phyloP scores from a whole-genome alignment of 2,797 vertebrate genomes.

The Sparus aurata region DNA sequence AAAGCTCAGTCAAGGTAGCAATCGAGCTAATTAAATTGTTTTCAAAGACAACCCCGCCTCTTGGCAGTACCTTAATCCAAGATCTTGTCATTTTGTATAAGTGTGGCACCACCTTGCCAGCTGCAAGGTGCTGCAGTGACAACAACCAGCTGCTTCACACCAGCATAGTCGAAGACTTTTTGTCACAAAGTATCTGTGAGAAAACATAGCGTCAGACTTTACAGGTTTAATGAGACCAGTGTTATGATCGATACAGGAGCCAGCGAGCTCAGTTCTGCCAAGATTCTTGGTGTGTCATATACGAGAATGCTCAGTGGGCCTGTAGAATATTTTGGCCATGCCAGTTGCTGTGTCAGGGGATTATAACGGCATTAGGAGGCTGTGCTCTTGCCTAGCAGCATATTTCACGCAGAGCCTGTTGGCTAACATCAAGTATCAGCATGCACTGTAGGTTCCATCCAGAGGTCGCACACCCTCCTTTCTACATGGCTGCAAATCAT shows the following conservation, averaged over 20 bases:
- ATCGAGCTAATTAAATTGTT: neutral
- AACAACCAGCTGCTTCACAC: slow-evolving; percentile 67
- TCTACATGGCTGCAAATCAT: slow-evolving; percentile 79
- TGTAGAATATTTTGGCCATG: slow-evolving; percentile 75
- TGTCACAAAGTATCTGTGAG: slow-evolving; percentile 81
- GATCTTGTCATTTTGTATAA: slow-evolving; percentile 7
- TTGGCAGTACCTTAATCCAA: neutral
- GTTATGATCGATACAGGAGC: slow-evolving; percentile 59
- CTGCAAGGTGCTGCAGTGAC: slow-evolving; percentile 69
- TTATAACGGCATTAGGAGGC: slow-evolving; percentile 81
- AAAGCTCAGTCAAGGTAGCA: neutral
- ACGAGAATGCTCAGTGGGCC: slow-evolving; percentile 57
- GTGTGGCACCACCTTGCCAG: slow-evolving; percentile 50
- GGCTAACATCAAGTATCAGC: slow-evolving; percentile 84
- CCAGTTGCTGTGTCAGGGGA: slow-evolving; percentile 84
- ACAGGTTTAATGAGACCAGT: slow-evolving; percentile 64
- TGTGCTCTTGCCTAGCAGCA: slow-evolving; percentile 80
- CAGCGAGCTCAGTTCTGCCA: slow-evolving; percentile 53
- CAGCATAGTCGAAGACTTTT: slow-evolving; percentile 26
- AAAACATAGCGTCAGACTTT: slow-evolving; percentile 60
- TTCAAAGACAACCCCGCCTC: neutral
- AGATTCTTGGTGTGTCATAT: slow-evolving; percentile 58
- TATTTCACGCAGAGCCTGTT: slow-evolving; percentile 81
- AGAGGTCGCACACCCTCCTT: slow-evolving; percentile 79
- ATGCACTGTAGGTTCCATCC: slow-evolving; percentile 81